Base-by-base conservation (phyloP, 1,140 invertebrate genomes). In the Radopholus similis region DNA sequence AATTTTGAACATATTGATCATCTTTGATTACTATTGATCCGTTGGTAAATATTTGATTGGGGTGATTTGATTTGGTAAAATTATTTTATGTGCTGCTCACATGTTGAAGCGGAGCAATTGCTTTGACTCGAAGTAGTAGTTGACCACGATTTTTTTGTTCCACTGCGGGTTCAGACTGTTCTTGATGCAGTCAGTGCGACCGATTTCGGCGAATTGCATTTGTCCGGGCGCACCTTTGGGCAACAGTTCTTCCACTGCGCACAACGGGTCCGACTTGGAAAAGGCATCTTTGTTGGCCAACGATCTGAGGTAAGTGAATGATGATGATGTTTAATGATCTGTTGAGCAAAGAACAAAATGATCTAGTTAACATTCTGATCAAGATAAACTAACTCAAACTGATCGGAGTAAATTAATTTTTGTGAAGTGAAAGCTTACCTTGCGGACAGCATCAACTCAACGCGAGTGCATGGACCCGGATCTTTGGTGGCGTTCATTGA, bases 71-170 rank as follows among this genome's bases (percentile, higher is more conserved):
- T n/a, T n/a, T n/a, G n/a, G n/a, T n/a, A n/a, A n/a, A n/a, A n/a
- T n/a, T 42, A 1, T 42, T 42, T 11, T n/a, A 18, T 42, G 38
- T 42, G 3, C 5, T 26, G n/a, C 57, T n/a, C 72, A 85, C 84
- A 85, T 73, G 81, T 84, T 82, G 76, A 85, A 85, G 63, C 80
- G 82, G 8, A 85, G 70, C 49, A 79, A 79, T 68, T 85, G 84
- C 35, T 77, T 78, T 69, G 86, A 84, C 79, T 87, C 87, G 82
- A 87, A 88, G 64, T 81, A 83, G 70, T 87, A 87, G 51, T 86
- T 81, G n/a, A 87, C 66, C 0, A 82, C 71, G 75, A 87, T 85
- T 72, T 85, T 86, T 63, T 84, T 85, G 6, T 83, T 83, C 83
- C 86, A 87, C 58, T 85, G 81, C 34, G 86, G 86, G 77, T 86